Base-by-base conservation (phyloP, 1,140 invertebrate species). In the Drosophila truncata region DNA sequence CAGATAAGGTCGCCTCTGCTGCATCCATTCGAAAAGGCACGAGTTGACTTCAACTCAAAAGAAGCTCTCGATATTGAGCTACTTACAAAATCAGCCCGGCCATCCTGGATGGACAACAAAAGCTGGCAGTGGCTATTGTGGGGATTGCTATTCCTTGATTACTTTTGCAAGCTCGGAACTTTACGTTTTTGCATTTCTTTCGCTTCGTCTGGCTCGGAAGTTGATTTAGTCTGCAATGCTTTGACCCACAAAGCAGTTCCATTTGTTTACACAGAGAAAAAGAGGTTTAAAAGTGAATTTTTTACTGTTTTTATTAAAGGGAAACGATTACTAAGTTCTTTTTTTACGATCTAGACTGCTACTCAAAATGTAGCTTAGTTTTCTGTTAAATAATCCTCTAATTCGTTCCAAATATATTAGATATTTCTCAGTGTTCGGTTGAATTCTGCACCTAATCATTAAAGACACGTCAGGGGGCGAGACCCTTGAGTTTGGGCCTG, bases 391-490 rank as follows among this genome's bases (percentile, higher is more conserved):
- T n/a, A 18, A 18, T 11, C 3, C n/a, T 4, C 3, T 20, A 44
- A 41, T 50, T 39, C 6, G 10, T 29, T 20, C 1, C 10, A 4
- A 20, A 11, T 33, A 5, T 5, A 16, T 33, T 9, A 31, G 8
- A 31, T 33, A 33, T 33, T 33, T 33, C 11, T 0, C 35, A 61
- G 62, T 62, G 55, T 33, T 62, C 13, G 1, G 11, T n/a, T 11
- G 23, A 49, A 71, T 72, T 60, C 47, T 62, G 29, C 49, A 64
- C 41, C 60, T 65, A 55, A 59, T 74, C 70, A 85, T 85, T 78
- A 80, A 42, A 46, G 27, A 29, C 82, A 85, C 82, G 82, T 55
- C 75, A 78, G 44, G 33, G 78, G 82, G 82, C 64, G 77, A 62
- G 31, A 31, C 27, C 33, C 54, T 46, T 31, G 31, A 52, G 55